A percentile compares a stretch with the other conserved stretches of the same genome.
phyloP scores from a whole-genome alignment of 2,797 vertebrate species.

The Cirrhinus mrigala region DNA sequence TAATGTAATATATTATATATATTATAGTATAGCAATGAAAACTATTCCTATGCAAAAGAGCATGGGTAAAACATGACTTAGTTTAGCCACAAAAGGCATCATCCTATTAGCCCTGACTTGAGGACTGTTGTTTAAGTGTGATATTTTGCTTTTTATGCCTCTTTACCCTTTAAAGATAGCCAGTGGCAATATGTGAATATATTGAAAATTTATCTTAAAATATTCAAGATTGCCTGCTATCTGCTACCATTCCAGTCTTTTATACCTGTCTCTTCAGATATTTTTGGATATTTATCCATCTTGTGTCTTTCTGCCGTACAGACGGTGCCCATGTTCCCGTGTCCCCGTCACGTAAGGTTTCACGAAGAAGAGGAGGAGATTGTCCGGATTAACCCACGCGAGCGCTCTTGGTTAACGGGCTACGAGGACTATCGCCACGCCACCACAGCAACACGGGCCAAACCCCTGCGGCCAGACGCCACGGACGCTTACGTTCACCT shows the following conservation, averaged over 20 bases:
- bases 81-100: neutral
- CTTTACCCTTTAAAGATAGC: neutral
- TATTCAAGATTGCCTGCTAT: neutral
- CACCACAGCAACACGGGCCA: constrained; percentile 79
- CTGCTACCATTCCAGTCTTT: neutral
- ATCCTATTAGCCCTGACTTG: neutral
- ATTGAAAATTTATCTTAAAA: neutral
- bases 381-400: constrained; percentile 90
- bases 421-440: constrained; percentile 94
- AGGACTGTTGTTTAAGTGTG: neutral
- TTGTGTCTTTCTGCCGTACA: constrained; percentile 59
- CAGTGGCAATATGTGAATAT: neutral
- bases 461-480: constrained; percentile 71
- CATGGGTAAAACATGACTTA: neutral
- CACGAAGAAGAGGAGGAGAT: constrained; percentile 91
- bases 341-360: constrained; percentile 86
- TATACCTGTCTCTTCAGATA: neutral
- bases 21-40: neutral
- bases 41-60: neutral
- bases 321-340: constrained; percentile 85
- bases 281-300: neutral
- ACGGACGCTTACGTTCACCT: constrained; percentile 87
- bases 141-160: neutral
- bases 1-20: neutral
- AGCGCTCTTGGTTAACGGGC: constrained; percentile 90